Evolutionary conservation across 2,888 invertebrate genomes (phyloP), one percentile per base, ranked within the genome.

Genomic region (Pimpla rufipes): DNA sequence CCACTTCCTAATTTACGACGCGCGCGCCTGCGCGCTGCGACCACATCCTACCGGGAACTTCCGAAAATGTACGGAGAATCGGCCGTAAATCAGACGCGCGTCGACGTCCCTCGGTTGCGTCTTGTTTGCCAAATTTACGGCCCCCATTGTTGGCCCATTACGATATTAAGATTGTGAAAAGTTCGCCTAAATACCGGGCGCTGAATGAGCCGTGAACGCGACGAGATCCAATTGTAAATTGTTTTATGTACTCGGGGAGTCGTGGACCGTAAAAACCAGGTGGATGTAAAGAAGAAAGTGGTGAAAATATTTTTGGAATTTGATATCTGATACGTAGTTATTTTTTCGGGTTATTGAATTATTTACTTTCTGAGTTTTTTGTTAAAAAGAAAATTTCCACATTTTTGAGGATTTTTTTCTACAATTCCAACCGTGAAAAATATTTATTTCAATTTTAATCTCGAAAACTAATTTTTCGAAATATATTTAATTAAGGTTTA

Each of bases 51-150:
- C 85, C 42, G 85, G 47, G 81, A 84, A 86, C 47, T 29, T 47
- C 78, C 55, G 73, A 73, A 85, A 87, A 84, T 85, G 55, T 85
- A 83, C 82, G 47, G 55, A 87, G 84, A 87, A 88, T 85, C 81
- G 57, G 77, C 84, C 87, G 75, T 89, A 88, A 89, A 90, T 88
- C 29, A 29, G n/a, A n/a, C 85, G 73, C 35, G 11, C 10, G 18
- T 47, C 42, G 18, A 40, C 67, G 21, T 37, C 13, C 18, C 13
- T 35, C 57, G 13, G 67, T 11, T 10, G 37, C 68, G 42, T 59
- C 45, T 79, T 73, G 52, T 83, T 80, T 67, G 23, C 13, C 47
- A 62, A 68, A 67, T 47, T 50, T 68, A 50, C 29, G 18, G 16
- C 55, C 23, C 5, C 1, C 55, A 73, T 71, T 73, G 71, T 66